phyloP scores from a whole-genome alignment of 1,140 invertebrate genomes.

The Zeugodacus cucurbitae region DNA sequence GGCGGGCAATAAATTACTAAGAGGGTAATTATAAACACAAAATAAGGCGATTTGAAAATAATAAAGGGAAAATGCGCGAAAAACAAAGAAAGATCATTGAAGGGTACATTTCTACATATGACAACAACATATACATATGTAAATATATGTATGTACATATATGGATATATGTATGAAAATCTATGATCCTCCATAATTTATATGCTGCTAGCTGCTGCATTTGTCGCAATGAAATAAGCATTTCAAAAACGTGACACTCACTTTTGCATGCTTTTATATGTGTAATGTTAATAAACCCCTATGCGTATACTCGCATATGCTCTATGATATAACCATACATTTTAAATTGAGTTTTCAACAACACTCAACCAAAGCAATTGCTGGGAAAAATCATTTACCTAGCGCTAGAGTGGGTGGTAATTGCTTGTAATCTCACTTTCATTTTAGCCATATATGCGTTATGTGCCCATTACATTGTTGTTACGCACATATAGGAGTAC shows the following conservation, averaged over 20 bases:
- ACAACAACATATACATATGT: not conserved
- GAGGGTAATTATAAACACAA: not conserved
- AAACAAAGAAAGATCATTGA: not conserved
- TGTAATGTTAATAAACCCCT: not conserved
- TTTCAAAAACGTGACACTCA: not conserved
- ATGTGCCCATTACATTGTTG: too few relatives aligned
- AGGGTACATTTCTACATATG: not conserved
- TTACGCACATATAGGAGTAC: not conserved
- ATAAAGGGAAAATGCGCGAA: not conserved
- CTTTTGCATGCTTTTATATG: not conserved
- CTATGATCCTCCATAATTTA: not conserved
- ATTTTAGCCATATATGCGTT: not conserved
- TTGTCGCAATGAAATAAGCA: too few relatives aligned
- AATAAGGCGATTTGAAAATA: not conserved
- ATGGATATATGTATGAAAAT: not conserved
- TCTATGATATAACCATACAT: not conserved
- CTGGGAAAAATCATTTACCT: not conserved
- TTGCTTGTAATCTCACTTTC: slow-evolving; percentile 13
- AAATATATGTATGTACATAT: too few relatives aligned
- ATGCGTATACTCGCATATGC: not conserved
- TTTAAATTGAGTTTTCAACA: not conserved
- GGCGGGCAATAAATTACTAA: slow-evolving; percentile 2
- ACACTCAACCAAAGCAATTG: not conserved
- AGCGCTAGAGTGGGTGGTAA: not conserved
- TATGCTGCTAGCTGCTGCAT: not conserved